These are phyloP conservation scores for Anaspis maculata DNA, from an alignment of 2,888 invertebrate species.

Conservation along the genomic window DNA sequence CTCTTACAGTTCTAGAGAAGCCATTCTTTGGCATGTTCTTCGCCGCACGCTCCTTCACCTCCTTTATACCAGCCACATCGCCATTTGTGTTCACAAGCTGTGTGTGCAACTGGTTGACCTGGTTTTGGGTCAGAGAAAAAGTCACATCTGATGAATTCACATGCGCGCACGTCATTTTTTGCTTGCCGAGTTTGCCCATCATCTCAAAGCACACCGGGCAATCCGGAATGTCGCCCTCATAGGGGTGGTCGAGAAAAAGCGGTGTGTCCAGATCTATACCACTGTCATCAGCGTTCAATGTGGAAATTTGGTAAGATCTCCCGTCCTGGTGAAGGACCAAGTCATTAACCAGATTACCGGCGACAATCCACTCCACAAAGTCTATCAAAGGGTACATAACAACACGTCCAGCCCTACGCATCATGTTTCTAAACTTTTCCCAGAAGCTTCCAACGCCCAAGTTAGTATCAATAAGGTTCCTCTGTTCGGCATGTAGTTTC, in stretches of 20 bases:
- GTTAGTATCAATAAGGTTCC: too few species aligned
- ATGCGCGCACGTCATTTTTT: slow-evolving; percentile 1
- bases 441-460: too few species aligned
- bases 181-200: slow-evolving; percentile 4
- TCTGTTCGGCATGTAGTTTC: too few species aligned
- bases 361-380: too few species aligned
- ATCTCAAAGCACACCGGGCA: slow-evolving; percentile 7
- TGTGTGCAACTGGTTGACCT: slow-evolving; percentile 3
- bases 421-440: too few species aligned
- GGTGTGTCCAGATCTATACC: background rate
- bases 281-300: background rate
- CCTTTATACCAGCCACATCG: slow-evolving; percentile 5
- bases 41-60: background rate
- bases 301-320: too few species aligned
- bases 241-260: background rate
- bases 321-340: slow-evolving; percentile 1
- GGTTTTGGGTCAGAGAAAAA: slow-evolving; percentile 1
- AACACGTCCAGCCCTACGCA: too few species aligned
- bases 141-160: background rate
- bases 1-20: slow-evolving; percentile 2
- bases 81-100: slow-evolving; percentile 6
- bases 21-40: slow-evolving; percentile 4
- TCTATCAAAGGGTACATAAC: too few species aligned
- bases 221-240: slow-evolving; percentile 3
- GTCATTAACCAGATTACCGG: background rate